Evolutionary conservation across 64 coral and sea anemone genomes (phyloP).

Genomic region (Acropora tenuis): DNA sequence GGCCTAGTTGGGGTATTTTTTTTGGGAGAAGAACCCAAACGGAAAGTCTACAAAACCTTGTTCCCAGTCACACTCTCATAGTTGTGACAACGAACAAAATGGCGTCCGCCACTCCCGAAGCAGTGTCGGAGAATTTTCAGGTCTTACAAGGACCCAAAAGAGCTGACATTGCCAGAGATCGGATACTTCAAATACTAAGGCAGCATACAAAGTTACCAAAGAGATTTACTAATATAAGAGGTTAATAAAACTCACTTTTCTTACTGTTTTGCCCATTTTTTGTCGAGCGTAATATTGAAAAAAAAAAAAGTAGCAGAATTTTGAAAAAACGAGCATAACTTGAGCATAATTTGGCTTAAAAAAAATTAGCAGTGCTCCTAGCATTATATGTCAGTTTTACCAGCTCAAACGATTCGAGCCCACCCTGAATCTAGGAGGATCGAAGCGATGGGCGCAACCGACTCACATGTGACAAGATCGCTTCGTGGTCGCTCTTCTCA

Average conservation of each 20-base stretch:
- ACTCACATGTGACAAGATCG: too few species aligned
- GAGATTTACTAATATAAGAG: constrained; percentile 16
- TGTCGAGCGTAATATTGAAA: background rate
- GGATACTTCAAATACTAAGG: constrained; percentile 49
- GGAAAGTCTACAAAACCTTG: too few species aligned
- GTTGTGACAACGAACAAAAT: constrained; percentile 50
- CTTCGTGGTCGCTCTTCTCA: too few species aligned
- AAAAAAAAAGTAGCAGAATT: too few species aligned
- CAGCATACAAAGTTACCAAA: constrained; percentile 43
- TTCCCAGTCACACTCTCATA: constrained; percentile 6
- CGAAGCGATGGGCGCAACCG: too few species aligned
- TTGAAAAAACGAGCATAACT: too few species aligned
- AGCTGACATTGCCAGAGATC: constrained; percentile 57
- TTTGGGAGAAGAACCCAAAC: background rate
- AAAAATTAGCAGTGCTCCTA: constrained; percentile 35
- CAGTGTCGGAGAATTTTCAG: constrained; percentile 49
- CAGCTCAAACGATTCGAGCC: constrained; percentile 20
- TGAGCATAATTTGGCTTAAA: too few species aligned
- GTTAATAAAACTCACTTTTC: constrained; percentile 10
- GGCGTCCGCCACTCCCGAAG: constrained; percentile 34
- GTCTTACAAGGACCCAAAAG: constrained; percentile 31
- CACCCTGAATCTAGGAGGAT: background rate
- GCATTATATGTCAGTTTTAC: constrained; percentile 42
- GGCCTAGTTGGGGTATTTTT: background rate
- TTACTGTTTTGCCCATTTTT: constrained; percentile 7